These are phyloP conservation scores for Odocoileus virginianus DNA, from an alignment of 2,113 vertebrate species.

Conservation along the genomic window DNA sequence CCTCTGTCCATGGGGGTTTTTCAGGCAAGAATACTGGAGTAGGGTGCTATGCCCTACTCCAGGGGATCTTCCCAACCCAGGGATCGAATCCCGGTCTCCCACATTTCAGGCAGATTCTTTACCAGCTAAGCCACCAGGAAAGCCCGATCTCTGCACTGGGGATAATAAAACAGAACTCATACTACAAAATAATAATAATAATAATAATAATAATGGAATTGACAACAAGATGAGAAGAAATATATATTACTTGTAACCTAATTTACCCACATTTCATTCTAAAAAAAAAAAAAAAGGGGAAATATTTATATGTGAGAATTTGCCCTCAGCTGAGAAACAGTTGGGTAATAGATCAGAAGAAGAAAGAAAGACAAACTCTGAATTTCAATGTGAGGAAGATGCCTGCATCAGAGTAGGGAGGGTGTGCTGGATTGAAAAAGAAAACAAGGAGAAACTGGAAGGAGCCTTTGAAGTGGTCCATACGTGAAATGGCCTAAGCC, in stretches of 20 bases:
- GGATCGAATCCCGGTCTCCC: fast-evolving
- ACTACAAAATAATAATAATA: background rate
- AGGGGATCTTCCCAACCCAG: background rate
- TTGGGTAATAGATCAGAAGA: background rate
- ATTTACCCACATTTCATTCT: background rate
- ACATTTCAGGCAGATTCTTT: background rate
- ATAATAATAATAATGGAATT: background rate
- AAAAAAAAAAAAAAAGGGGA: background rate
- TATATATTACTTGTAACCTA: background rate
- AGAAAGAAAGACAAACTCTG: background rate
- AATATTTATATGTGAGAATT: background rate
- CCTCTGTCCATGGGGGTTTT: background rate
- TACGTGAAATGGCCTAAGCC: background rate
- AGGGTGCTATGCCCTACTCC: background rate
- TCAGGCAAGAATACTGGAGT: background rate
- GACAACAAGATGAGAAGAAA: background rate
- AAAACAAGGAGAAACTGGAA: background rate
- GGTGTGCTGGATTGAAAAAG: background rate
- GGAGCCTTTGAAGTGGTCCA: background rate
- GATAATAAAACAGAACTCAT: background rate
- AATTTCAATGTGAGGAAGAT: background rate
- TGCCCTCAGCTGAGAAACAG: background rate
- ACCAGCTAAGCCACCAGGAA: background rate
- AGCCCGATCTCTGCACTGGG: background rate
- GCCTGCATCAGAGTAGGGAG: background rate